Conservation (phyloP, 2,113 vertebrate species). For the Mus spicilegus region DNA sequence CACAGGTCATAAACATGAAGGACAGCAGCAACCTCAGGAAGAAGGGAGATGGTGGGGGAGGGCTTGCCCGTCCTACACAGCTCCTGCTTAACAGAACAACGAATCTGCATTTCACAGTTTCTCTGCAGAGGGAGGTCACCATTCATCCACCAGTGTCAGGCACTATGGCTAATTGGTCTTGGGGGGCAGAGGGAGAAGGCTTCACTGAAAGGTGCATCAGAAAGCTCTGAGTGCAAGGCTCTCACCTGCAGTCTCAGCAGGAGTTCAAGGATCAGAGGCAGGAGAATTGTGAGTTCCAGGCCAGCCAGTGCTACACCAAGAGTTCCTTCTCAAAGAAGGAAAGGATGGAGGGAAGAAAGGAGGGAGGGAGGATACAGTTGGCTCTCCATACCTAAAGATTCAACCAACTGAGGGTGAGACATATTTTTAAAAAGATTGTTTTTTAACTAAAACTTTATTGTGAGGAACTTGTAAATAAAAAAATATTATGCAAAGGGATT, state of each 20-base stretch:
- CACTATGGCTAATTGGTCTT: too few species aligned
- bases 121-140: not conserved
- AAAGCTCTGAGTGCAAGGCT: not conserved
- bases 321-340: not conserved
- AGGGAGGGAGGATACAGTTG: not conserved
- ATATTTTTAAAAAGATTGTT: not conserved
- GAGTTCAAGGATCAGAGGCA: not conserved
- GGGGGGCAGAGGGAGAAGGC: too few species aligned
- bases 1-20: not conserved
- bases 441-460: not conserved
- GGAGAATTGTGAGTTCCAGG: too few species aligned
- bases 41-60: not conserved
- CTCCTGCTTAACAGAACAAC: not conserved
- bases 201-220: too few species aligned
- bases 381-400: not conserved
- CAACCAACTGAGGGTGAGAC: too few species aligned
- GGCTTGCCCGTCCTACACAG: not conserved
- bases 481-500: not conserved
- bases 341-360: not conserved
- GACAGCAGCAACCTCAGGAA: not conserved
- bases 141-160: accelerated
- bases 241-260: not conserved
- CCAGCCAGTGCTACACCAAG: not conserved
- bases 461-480: not conserved
- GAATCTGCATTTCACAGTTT: not conserved